phyloP scores from a whole-genome alignment of 1,140 invertebrate genomes.

The Drosophila lacteicornis region DNA sequence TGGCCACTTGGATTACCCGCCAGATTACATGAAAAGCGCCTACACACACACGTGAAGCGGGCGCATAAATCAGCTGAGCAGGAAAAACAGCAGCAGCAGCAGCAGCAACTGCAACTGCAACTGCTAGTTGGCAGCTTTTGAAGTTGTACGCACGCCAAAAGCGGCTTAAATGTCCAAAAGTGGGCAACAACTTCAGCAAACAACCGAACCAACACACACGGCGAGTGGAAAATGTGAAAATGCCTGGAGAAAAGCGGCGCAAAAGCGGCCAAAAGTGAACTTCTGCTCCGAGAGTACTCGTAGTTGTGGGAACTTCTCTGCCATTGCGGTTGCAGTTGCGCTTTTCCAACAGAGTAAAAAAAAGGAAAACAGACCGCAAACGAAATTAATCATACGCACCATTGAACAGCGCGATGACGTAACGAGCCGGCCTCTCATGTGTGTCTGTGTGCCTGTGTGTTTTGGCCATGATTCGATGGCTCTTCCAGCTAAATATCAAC shows the following conservation, averaged over 20 bases:
- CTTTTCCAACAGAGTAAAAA: slow-evolving; percentile 25
- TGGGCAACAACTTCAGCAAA: slow-evolving; percentile 67
- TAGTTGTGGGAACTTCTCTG: slow-evolving; percentile 67
- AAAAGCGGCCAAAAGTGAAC: slow-evolving; percentile 61
- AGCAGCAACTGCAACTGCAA: slow-evolving; percentile 37
- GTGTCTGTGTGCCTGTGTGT: background rate
- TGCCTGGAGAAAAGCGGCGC: slow-evolving; percentile 70
- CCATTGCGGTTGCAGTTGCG: slow-evolving; percentile 23
- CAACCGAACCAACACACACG: slow-evolving; percentile 42
- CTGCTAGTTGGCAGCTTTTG: slow-evolving; percentile 65
- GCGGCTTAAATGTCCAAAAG: slow-evolving; percentile 83
- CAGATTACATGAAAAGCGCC: slow-evolving; percentile 82
- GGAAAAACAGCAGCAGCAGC: slow-evolving; percentile 28
- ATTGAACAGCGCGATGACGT: slow-evolving; percentile 73
- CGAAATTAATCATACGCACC: slow-evolving; percentile 81
- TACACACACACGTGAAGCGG: slow-evolving; percentile 63
- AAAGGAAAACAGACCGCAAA: slow-evolving; percentile 37
- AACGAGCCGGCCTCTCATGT: slow-evolving; percentile 43
- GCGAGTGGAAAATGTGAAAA: slow-evolving; percentile 80
- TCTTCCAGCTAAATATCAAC: slow-evolving; percentile 55
- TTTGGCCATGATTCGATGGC: slow-evolving; percentile 59
- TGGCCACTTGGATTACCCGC: slow-evolving; percentile 81
- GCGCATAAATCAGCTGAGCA: slow-evolving; percentile 75
- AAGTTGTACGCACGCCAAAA: slow-evolving; percentile 83
- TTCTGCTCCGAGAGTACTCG: slow-evolving; percentile 45